Percentiles rank a stretch among this genome's conserved stretches.
These are phyloP conservation scores for Pseudopodoces humilis DNA, from an alignment of 2,113 vertebrate species.

Conservation along the genomic window DNA sequence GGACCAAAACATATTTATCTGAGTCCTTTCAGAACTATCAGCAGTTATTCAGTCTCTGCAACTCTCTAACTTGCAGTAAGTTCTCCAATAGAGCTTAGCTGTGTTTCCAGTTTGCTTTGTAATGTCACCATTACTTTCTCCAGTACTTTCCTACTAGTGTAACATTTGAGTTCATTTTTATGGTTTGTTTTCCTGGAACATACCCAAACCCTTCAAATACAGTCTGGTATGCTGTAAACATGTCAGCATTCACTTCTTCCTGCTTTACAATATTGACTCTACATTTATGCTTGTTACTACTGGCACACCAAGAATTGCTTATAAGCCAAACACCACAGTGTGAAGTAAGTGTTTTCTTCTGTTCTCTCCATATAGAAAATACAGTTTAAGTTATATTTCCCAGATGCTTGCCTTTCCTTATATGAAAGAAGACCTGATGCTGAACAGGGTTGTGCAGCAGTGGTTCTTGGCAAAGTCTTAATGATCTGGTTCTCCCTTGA, in stretches of 20 bases:
- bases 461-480: neutral
- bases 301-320: slow-evolving; percentile 39
- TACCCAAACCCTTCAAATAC: slow-evolving; percentile 40
- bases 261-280: slow-evolving; percentile 60
- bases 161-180: slow-evolving; percentile 48
- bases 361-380: neutral
- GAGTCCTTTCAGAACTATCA: neutral
- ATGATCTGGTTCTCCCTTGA: neutral
- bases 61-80: neutral
- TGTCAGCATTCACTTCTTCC: slow-evolving; percentile 47
- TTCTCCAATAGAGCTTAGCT: neutral
- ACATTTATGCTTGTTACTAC: slow-evolving; percentile 57
- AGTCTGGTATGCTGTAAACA: slow-evolving; percentile 62
- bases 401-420: neutral
- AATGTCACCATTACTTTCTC: slow-evolving; percentile 9
- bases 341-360: slow-evolving; percentile 28
- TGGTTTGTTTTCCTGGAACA: slow-evolving; percentile 61
- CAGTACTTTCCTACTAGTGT: neutral
- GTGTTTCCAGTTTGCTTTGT: neutral
- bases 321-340: neutral
- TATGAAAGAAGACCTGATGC: neutral
- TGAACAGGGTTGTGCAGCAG: neutral
- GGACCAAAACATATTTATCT: neutral
- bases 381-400: neutral
- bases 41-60: neutral